Evolutionary conservation across 1,140 invertebrate genomes (phyloP).

Genomic region (Chlorops oryzae): DNA sequence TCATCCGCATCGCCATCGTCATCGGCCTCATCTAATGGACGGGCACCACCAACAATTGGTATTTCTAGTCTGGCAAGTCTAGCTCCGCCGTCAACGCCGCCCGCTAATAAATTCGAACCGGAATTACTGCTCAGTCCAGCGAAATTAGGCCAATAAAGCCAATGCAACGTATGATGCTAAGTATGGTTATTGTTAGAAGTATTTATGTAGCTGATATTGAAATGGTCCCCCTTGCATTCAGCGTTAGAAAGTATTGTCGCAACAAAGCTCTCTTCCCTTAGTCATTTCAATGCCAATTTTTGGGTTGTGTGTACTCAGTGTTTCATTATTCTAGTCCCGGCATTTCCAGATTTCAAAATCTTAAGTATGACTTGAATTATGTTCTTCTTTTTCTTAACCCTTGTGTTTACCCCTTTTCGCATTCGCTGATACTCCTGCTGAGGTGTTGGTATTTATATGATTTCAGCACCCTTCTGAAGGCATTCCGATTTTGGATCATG

Average conservation of each 20-base stretch:
- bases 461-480: too few species aligned
- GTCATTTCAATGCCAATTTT: neutral
- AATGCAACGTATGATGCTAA: neutral
- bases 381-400: too few species aligned
- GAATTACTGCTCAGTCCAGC: constrained; percentile 46
- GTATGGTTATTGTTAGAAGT: neutral
- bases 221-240: too few species aligned
- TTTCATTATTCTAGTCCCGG: neutral
- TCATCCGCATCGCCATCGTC: constrained; percentile 16
- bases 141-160: constrained; percentile 40
- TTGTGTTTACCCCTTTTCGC: too few species aligned
- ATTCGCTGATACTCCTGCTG: too few species aligned
- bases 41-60: neutral
- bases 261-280: neutral
- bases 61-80: neutral
- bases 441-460: too few species aligned
- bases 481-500: too few species aligned
- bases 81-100: constrained; percentile 5
- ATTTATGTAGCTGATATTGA: neutral
- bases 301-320: neutral
- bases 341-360: neutral
- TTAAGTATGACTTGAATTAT: neutral
- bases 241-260: too few species aligned
- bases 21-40: constrained; percentile 6
- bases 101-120: constrained; percentile 36